Evolutionary conservation across 2,113 vertebrate species (phyloP), one percentile per base, ranked within the genome.

Genomic region (Ptyas mucosa): DNA sequence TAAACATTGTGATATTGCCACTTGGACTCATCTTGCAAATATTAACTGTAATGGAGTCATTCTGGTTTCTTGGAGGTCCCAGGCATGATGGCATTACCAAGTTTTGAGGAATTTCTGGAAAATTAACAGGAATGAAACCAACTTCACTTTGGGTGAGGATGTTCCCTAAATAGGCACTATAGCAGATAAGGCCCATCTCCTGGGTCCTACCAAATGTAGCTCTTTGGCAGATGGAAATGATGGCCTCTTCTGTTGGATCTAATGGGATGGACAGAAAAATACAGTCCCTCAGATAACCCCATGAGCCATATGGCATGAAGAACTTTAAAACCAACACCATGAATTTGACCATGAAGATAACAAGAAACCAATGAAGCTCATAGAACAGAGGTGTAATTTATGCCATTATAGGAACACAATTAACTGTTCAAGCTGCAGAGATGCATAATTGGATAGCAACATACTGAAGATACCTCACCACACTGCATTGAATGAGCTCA

Each of bases 1-100:
- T 91, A 96, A 95, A 92, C 92, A 92, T 64, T 90, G 89, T 93
- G 26, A 95, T 94, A 61, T 69, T 90, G 75, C 69, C 9, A 92
- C 0, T 93, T 18, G 0, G 0, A 92, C 58, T 96, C 87, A 54
- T 0, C 43, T 8, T 8, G 26, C 64, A 75, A 34, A 18, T 75
- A 34, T 75, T 18, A 75, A 75, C n/a, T 34, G n/a, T 34, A 75
- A 75, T 39, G 6, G 6, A 75, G 15, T 15, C 69, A 39, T 1
- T 15, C n/a, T 20, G 2, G 2, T 75, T 34, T 34, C n/a, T 75
- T 75, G 69, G 6, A 6, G n/a, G 1, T 18, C n/a, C n/a, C n/a
- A 75, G 69, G n/a, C 6, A 0, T 75, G 15, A 75, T 75, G 2
- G 15, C 69, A 75, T 75, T 15, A 39, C n/a, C 69, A 75, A 8